These are phyloP conservation scores for Anneissia japonica DNA, from an alignment of 35 echinoderm and acorn worm species.

Conservation along the genomic window DNA sequence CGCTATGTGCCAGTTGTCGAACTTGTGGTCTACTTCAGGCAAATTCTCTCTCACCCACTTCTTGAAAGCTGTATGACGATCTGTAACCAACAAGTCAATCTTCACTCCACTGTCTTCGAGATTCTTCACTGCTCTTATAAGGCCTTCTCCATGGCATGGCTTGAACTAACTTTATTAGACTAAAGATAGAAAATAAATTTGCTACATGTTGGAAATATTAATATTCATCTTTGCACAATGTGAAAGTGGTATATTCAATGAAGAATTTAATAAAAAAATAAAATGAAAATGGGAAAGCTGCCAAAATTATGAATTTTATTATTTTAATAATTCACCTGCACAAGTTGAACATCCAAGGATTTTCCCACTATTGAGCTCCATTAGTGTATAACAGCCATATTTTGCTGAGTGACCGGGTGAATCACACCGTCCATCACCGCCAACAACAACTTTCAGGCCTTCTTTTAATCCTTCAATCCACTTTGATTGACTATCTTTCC, in stretches of 20 bases:
- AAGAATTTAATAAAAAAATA: too few species aligned
- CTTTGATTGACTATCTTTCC: neutral
- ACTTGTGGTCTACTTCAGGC: neutral
- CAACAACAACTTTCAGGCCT: neutral
- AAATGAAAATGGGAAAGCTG: too few species aligned
- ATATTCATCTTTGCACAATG: neutral
- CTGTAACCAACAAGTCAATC: conserved; percentile 11
- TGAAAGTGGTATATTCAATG: too few species aligned
- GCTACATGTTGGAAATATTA: neutral
- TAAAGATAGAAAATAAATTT: neutral
- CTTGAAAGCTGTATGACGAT: neutral
- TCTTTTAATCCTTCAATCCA: neutral
- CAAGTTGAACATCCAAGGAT: conserved; percentile 6
- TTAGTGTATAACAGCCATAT: conserved; percentile 43
- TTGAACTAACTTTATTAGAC: conserved; percentile 24
- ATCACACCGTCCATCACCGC: conserved; percentile 36
- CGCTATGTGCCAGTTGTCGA: conserved; percentile 37
- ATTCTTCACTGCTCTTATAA: neutral
- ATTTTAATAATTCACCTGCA: neutral
- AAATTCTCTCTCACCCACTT: conserved; percentile 35
- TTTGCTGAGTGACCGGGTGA: conserved; percentile 53
- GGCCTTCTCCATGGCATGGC: conserved; percentile 38
- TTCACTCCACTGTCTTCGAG: neutral
- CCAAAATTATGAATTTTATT: too few species aligned
- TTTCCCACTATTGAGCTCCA: conserved; percentile 26